These are phyloP conservation scores for Chloropsis hardwickii DNA, from an alignment of 2,113 vertebrate genomes.

Conservation along the genomic window DNA sequence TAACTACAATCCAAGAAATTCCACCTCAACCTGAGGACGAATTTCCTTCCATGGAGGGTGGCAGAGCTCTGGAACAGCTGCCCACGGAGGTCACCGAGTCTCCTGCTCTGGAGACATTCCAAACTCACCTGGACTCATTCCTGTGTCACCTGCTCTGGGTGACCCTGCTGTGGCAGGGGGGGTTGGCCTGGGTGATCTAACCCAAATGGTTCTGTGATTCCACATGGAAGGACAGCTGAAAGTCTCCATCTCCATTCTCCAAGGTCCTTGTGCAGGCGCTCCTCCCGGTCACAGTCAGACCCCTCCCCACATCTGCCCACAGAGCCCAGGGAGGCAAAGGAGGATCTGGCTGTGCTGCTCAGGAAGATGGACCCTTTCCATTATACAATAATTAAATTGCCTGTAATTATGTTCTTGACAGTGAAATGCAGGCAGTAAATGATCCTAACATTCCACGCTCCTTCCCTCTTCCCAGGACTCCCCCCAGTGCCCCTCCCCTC, in stretches of 20 bases:
- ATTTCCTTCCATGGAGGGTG: neutral
- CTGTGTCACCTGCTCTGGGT: neutral
- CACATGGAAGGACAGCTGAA: neutral
- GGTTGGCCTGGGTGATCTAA: neutral
- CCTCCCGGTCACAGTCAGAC: fast-evolving
- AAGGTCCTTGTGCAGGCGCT: neutral
- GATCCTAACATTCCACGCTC: neutral
- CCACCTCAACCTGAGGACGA: neutral
- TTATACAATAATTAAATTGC: conserved; percentile 55
- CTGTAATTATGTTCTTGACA: conserved; percentile 48
- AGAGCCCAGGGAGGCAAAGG: neutral
- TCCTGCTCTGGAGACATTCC: neutral
- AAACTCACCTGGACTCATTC: neutral
- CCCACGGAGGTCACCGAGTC: neutral
- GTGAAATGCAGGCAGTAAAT: conserved; percentile 37
- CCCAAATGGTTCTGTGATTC: neutral
- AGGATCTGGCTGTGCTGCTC: neutral
- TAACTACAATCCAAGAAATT: neutral
- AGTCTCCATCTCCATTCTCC: neutral
- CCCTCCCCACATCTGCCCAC: neutral
- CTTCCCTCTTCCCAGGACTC: neutral
- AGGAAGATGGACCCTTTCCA: neutral
- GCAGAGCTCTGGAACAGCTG: neutral
- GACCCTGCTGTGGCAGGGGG: neutral
- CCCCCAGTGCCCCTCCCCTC: conserved; percentile 13